Base-by-base conservation (phyloP, 1,140 invertebrate species). In the Macrotrachela quadricornifera region DNA sequence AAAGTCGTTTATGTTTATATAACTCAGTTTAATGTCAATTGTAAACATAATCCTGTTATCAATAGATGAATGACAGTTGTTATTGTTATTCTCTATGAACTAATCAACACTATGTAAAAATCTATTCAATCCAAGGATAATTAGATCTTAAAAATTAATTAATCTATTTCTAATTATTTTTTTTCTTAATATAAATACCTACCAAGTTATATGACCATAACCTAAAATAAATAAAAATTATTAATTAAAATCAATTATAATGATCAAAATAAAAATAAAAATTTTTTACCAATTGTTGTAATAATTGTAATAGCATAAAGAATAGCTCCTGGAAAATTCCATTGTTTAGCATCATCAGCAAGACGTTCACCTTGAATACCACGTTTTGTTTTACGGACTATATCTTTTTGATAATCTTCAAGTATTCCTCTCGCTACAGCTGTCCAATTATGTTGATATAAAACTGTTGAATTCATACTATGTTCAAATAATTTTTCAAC, bases 271-370 rank as follows among this genome's bases (percentile, higher is more conserved):
- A 14, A 21, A 10, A 42, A 42, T 2, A 42, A 13, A 10, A 42
- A 42, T 42, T 14, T 12, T 69, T 64, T 65, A 81, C 82, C 82
- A 59, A 84, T 83, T 41, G 82, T 84, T 15, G 82, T 85, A 62
- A 85, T 80, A 59, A 85, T 77, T 49, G 80, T 83, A 56, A 85
- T 75, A 30, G 79, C 80, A 63, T 83, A 85, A 16, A 85, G 74
- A 9, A 85, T 66, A 1, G 82, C 79, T 48, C 80, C 79, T 47
- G 78, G 77, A 62, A 81, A 83, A 1, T 77, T 79, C 82, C 82
- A 95, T 60, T 70, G 66, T 11, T 61, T 50, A 6, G 57, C 56
- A 21, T 57, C 58, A 15, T 59, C 48, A 49, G 83, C 77, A 36
- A 30, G 2, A 30, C 21, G 21, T 30, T 30, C 21, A 30, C 21